phyloP scores from a whole-genome alignment of 2,888 invertebrate genomes.

The Platycheirus albimanus region DNA sequence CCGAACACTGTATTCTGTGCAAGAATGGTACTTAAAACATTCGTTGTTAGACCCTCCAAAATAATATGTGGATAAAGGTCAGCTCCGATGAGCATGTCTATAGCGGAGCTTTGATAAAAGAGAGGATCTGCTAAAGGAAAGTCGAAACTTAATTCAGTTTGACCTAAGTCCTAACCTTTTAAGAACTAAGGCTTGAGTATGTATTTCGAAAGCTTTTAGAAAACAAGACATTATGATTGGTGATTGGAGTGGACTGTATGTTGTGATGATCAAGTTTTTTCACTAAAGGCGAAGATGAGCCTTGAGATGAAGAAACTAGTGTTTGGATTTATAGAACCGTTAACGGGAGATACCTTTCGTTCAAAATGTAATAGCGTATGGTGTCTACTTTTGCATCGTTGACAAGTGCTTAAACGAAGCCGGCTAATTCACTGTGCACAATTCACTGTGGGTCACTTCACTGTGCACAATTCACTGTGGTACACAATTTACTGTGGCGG shows the following conservation, averaged over 20 bases:
- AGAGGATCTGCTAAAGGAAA: too few relatives aligned
- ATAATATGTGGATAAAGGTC: too few relatives aligned
- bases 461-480: too few relatives aligned
- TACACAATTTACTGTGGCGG: too few relatives aligned
- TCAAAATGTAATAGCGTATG: neutral
- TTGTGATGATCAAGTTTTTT: neutral
- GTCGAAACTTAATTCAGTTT: too few relatives aligned
- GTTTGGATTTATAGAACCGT: neutral
- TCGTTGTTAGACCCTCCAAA: neutral
- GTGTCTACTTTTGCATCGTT: neutral
- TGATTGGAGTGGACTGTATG: conserved; percentile 17
- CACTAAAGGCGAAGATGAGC: neutral
- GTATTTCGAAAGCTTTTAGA: neutral
- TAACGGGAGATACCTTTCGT: neutral
- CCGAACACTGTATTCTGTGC: neutral
- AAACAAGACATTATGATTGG: conserved; percentile 6
- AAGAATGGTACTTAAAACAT: neutral
- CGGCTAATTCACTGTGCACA: too few relatives aligned
- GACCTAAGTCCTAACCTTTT: too few relatives aligned
- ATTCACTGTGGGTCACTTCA: too few relatives aligned
- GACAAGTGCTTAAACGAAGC: too few relatives aligned
- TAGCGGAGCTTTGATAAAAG: too few relatives aligned
- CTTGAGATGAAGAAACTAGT: neutral
- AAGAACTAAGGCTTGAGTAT: conserved; percentile 2
- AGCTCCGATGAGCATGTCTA: too few relatives aligned